Evolutionary conservation across 2,113 vertebrate species (phyloP).

Genomic region (Zonotrichia leucophrys): DNA sequence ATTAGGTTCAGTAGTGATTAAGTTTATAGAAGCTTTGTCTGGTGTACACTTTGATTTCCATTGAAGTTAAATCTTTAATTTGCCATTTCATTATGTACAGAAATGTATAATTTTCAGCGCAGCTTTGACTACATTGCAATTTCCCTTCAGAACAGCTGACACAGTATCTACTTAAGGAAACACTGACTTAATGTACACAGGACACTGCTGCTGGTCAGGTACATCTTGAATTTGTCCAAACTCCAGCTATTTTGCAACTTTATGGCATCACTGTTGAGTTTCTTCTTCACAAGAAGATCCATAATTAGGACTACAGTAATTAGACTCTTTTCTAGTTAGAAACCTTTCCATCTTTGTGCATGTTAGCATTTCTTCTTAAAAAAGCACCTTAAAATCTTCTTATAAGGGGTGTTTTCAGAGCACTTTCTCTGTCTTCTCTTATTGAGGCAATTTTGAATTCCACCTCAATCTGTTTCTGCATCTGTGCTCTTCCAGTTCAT

Average conservation of each 20-base stretch:
- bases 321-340: background rate
- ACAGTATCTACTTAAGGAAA: background rate
- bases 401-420: background rate
- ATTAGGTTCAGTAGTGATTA: background rate
- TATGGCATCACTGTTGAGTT: background rate
- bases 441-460: background rate
- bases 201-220: background rate
- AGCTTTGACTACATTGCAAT: background rate
- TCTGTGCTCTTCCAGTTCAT: background rate
- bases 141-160: background rate
- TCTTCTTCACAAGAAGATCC: background rate
- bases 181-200: accelerated
- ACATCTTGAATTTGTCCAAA: accelerated
- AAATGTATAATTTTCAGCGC: background rate
- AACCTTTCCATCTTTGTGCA: background rate
- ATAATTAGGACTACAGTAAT: background rate
- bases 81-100: background rate
- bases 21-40: background rate
- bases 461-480: accelerated
- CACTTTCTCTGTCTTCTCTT: background rate
- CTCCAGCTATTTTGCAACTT: background rate
- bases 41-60: background rate
- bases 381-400: background rate
- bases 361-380: background rate
- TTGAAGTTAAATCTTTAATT: background rate